Conservation (phyloP, 2,888 invertebrate species). For the Pyrocoelia pectoralis region DNA sequence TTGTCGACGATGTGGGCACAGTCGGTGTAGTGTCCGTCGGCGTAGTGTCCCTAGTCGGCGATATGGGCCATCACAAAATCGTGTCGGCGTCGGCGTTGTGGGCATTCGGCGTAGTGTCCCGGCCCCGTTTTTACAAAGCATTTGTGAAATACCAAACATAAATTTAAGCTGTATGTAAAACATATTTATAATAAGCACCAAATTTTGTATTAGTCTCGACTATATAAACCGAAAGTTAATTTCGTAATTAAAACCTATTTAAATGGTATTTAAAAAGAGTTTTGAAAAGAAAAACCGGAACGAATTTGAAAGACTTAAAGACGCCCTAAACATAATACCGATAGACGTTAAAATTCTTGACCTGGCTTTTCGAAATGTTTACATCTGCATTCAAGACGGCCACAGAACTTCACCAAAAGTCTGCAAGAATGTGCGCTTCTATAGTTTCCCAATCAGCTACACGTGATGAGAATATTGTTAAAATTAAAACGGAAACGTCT, state of each 20-base stretch:
- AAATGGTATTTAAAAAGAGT: background rate
- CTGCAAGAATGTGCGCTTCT: conserved; percentile 45
- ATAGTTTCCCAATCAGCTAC: conserved; percentile 47
- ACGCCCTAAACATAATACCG: conserved; percentile 14
- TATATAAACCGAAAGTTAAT: too few species aligned
- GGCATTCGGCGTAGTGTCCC: too few species aligned
- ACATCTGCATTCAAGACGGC: conserved; percentile 48
- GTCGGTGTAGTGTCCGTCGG: too few species aligned
- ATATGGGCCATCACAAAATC: too few species aligned
- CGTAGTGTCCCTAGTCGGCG: too few species aligned
- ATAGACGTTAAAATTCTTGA: conserved; percentile 39
- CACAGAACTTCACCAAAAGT: conserved; percentile 44
- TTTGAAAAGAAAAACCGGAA: background rate
- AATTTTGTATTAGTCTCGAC: too few species aligned
- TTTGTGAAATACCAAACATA: too few species aligned
- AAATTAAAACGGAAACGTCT: conserved; percentile 39
- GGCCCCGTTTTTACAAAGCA: too few species aligned
- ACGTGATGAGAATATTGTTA: conserved; percentile 43
- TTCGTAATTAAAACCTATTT: background rate
- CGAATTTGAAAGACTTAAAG: background rate
- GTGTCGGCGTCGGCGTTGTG: too few species aligned
- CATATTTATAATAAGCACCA: too few species aligned
- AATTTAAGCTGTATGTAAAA: too few species aligned
- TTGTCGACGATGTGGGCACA: too few species aligned
- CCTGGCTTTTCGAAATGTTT: conserved; percentile 40